phyloP scores from a whole-genome alignment of 2,797 vertebrate genomes.

The Balearica regulorum region DNA sequence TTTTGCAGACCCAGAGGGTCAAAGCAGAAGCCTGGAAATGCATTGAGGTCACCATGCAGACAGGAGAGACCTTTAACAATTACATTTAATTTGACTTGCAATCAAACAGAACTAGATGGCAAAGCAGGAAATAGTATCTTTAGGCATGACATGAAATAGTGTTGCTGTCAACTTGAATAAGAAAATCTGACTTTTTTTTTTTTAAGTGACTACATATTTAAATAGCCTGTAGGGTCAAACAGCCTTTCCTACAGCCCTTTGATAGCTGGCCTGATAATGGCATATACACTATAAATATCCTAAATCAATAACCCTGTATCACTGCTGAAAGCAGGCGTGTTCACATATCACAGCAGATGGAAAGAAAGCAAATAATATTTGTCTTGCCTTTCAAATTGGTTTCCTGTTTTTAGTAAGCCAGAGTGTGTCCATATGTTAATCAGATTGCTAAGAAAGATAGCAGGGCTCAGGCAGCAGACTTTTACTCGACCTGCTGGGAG shows the following conservation, averaged over 20 bases:
- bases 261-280: slow-evolving; percentile 42
- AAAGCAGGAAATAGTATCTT: slow-evolving; percentile 64
- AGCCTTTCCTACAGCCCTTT: slow-evolving; percentile 4
- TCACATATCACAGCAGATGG: slow-evolving; percentile 67
- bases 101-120: slow-evolving; percentile 45
- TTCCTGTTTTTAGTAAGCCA: slow-evolving; percentile 60
- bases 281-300: slow-evolving; percentile 32
- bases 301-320: slow-evolving; percentile 43
- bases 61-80: slow-evolving; percentile 3
- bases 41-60: background rate
- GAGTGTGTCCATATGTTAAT: slow-evolving; percentile 73
- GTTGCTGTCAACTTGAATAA: slow-evolving; percentile 54
- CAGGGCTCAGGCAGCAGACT: slow-evolving; percentile 46
- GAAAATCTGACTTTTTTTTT: slow-evolving; percentile 10
- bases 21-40: slow-evolving; percentile 34
- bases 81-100: slow-evolving; percentile 55
- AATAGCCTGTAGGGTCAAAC: slow-evolving; percentile 29
- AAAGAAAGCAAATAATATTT: slow-evolving; percentile 64
- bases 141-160: slow-evolving; percentile 56
- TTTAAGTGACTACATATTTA: background rate
- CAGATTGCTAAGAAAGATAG: slow-evolving; percentile 58
- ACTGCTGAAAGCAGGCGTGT: slow-evolving; percentile 28
- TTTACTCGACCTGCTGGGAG: background rate
- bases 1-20: slow-evolving; percentile 39
- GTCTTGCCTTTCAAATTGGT: slow-evolving; percentile 66